Evolutionary conservation across 1,140 invertebrate genomes (phyloP).

Genomic region (Zelostemma sp.): DNA sequence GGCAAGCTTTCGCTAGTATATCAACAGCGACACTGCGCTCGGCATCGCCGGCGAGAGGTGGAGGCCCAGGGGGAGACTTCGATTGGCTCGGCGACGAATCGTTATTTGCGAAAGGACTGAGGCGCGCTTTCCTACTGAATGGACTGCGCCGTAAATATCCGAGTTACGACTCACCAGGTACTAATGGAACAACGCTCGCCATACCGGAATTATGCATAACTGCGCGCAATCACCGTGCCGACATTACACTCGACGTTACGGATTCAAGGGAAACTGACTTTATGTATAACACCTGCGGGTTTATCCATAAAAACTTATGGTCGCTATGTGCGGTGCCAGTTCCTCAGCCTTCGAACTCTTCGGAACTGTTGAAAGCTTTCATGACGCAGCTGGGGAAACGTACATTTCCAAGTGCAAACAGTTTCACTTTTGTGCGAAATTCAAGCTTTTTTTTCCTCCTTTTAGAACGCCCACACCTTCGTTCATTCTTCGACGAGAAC

Average conservation of each 20-base stretch:
- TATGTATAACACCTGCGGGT: constrained; percentile 46
- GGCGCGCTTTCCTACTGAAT: constrained; percentile 31
- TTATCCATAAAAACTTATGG: constrained; percentile 50
- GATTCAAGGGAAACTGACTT: constrained; percentile 43
- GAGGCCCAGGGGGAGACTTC: constrained; percentile 15
- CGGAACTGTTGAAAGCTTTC: constrained; percentile 22
- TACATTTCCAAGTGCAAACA: constrained; percentile 22
- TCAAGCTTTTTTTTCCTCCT: neutral
- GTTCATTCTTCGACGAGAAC: neutral
- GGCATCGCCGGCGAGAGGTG: neutral
- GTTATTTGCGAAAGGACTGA: constrained; percentile 34
- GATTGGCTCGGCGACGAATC: constrained; percentile 37
- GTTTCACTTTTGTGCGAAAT: constrained; percentile 31
- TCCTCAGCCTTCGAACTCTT: constrained; percentile 33
- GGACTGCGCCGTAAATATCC: constrained; percentile 45
- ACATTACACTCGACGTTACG: constrained; percentile 36
- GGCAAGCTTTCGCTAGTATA: constrained; percentile 10
- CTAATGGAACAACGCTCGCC: constrained; percentile 48
- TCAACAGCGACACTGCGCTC: constrained; percentile 7
- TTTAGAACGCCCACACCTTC: no score
- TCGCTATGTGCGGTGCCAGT: constrained; percentile 40
- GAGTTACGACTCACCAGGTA: constrained; percentile 49
- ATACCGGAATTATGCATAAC: constrained; percentile 46
- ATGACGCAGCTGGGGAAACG: constrained; percentile 30
- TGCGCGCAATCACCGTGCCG: constrained; percentile 33